Evolutionary conservation across 2,797 vertebrate species (phyloP).

Genomic region (Argyrosomus regius): DNA sequence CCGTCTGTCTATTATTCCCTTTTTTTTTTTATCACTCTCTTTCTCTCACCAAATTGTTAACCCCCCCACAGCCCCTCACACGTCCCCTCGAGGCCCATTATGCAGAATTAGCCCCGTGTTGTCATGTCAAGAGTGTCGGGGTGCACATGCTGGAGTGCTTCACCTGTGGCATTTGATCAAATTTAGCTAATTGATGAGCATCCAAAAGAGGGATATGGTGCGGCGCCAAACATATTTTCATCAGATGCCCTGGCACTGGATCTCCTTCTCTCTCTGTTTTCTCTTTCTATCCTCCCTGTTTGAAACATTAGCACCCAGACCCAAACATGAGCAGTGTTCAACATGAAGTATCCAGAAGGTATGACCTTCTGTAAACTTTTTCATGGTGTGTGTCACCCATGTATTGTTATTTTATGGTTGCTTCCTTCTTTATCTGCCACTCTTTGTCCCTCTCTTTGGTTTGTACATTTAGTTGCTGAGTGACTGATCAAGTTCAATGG

Average conservation of each 20-base stretch:
- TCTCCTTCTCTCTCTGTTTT: conserved; percentile 31
- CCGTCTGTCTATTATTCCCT: conserved; percentile 46
- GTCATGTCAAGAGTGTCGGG: conserved; percentile 22
- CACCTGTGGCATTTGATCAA: conserved; percentile 63
- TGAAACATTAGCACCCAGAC: conserved; percentile 40
- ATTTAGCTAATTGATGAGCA: conserved; percentile 61
- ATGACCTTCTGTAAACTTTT: conserved; percentile 30
- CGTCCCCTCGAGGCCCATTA: conserved; percentile 48
- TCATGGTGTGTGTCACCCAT: conserved; percentile 10
- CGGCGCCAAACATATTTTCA: conserved; percentile 67
- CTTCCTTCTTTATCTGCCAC: conserved; percentile 39
- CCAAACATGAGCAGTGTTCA: conserved; percentile 45
- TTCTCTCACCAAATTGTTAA: conserved; percentile 38
- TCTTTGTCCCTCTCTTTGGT: conserved; percentile 68
- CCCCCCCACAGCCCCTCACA: conserved; percentile 19
- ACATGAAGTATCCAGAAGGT: conserved; percentile 27
- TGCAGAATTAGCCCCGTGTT: conserved; percentile 41
- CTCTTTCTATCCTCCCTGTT: conserved; percentile 35
- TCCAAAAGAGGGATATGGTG: conserved; percentile 54
- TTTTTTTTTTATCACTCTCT: conserved; percentile 31
- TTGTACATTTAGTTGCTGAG: conserved; percentile 83
- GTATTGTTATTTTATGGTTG: conserved; percentile 47
- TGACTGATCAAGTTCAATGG: conserved; percentile 82
- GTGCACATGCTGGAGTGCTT: conserved; percentile 48
- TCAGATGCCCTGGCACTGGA: conserved; percentile 65